Evolutionary conservation across 2,113 vertebrate genomes (phyloP).

Genomic region (Mastomys coucha): DNA sequence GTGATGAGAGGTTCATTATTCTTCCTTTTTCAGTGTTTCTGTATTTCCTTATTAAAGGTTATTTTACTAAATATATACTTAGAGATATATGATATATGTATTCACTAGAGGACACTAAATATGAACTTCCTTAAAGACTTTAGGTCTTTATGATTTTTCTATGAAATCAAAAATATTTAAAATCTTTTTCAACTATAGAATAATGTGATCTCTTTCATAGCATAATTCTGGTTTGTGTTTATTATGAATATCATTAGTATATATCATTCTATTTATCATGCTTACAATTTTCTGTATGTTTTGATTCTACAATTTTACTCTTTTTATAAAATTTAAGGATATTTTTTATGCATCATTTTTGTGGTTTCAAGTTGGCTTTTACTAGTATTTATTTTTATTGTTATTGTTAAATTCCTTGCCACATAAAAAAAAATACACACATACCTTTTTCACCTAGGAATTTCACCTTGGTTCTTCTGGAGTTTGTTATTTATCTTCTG

Average conservation of each 20-base stretch:
- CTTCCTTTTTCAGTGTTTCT: not conserved
- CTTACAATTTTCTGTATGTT: not conserved
- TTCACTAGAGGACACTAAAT: not conserved
- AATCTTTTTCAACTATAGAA: not conserved
- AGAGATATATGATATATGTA: not conserved
- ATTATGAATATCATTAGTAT: not conserved
- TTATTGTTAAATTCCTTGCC: not conserved
- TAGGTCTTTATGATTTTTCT: not conserved
- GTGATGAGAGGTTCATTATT: not conserved
- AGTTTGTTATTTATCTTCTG: slow-evolving; percentile 6
- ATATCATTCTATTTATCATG: not conserved
- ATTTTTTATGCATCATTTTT: not conserved
- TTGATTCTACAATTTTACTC: not conserved
- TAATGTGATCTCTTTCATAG: not conserved
- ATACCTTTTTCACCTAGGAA: not conserved
- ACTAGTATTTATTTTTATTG: not conserved
- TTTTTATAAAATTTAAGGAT: not conserved
- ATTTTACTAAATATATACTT: not conserved
- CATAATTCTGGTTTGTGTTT: not conserved
- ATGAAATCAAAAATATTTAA: not conserved
- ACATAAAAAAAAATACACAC: not conserved
- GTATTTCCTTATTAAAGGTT: not conserved
- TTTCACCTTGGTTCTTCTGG: not conserved
- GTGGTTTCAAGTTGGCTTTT: not conserved
- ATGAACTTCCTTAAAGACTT: not conserved